Evolutionary conservation across 1,140 invertebrate genomes (phyloP).

Genomic region (Tetragonula clypearis): DNA sequence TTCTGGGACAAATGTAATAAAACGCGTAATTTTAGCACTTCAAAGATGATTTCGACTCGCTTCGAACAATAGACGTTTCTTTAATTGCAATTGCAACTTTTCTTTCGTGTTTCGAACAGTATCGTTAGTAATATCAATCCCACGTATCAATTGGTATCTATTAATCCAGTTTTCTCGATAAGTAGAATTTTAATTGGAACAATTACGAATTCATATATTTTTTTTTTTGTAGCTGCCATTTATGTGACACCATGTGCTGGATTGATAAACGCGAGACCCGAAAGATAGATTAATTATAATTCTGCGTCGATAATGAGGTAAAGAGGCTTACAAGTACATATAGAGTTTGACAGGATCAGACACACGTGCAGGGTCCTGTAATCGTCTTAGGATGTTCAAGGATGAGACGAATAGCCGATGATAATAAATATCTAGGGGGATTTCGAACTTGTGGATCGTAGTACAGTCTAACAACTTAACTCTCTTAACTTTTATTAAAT

Average conservation of each 20-base stretch:
- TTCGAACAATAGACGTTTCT: not conserved
- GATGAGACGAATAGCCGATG: constrained; percentile 55
- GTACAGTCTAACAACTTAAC: not conserved
- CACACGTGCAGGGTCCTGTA: constrained; percentile 49
- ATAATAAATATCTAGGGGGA: constrained; percentile 40
- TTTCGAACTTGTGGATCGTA: constrained; percentile 1
- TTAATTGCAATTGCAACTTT: not conserved
- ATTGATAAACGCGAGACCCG: constrained; percentile 29
- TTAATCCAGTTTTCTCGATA: not conserved
- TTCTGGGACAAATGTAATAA: not conserved
- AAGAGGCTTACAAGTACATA: constrained; percentile 69
- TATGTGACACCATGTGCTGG: constrained; percentile 10
- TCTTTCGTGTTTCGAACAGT: not conserved
- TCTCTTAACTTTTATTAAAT: not conserved
- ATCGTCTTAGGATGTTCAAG: constrained; percentile 66
- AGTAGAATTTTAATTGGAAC: not conserved
- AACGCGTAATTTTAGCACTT: not conserved
- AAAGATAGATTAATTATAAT: constrained; percentile 71
- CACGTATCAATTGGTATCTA: not conserved
- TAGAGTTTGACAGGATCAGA: constrained; percentile 59
- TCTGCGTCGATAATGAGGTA: constrained; percentile 73
- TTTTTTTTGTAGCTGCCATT: constrained; percentile 29
- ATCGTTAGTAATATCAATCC: too few relatives aligned
- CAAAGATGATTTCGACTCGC: not conserved
- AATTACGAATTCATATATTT: constrained; percentile 15